Evolutionary conservation across 2,888 invertebrate genomes (phyloP), one percentile per base, ranked within the genome.

Genomic region (Sericinus montela): DNA sequence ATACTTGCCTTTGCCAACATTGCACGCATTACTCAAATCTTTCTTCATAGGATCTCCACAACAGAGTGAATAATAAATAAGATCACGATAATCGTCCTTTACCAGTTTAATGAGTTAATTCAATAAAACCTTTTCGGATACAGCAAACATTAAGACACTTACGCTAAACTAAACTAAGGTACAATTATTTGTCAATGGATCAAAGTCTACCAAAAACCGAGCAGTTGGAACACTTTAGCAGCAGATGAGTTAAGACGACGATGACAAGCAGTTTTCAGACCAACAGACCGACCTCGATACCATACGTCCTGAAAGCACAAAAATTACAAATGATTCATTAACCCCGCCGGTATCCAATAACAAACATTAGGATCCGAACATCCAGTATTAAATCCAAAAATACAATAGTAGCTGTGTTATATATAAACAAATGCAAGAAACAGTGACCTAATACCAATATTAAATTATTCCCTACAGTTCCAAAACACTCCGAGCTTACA

Each of bases 91-190:
- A 36, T 30, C 37, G 15, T 67, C 66, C 61, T 39, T 63, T 52
- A 60, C 63, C 61, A 69, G 61, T 61, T 60, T 59, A 63, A 63
- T 77, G 75, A 72, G 73, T 79, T 79, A 56, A 66, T 60, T 69
- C 62, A 58, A 61, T 66, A 58, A 67, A 66, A 59, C 62, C 57
- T 65, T 32, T 11, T 6, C 1, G 11, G 64, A 68, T 76, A 75
- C 72, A 80, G 67, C 64, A 72, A 71, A 72, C 59, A 73, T 69
- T 63, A 54, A 72, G 65, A 68, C 25, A 41, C 80, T 82, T 84
- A 84, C 52, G 59, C 76, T 82, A 78, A 60, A 64, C 73, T 79
- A 81, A 67, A 62, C 72, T 79, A 76, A 62, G 57, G 62, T 75
- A 76, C 66, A 79, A 72, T 62, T 67, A 62, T 69, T 68, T 65